phyloP scores from a whole-genome alignment of 2,888 invertebrate genomes.

The Thereva unica region DNA sequence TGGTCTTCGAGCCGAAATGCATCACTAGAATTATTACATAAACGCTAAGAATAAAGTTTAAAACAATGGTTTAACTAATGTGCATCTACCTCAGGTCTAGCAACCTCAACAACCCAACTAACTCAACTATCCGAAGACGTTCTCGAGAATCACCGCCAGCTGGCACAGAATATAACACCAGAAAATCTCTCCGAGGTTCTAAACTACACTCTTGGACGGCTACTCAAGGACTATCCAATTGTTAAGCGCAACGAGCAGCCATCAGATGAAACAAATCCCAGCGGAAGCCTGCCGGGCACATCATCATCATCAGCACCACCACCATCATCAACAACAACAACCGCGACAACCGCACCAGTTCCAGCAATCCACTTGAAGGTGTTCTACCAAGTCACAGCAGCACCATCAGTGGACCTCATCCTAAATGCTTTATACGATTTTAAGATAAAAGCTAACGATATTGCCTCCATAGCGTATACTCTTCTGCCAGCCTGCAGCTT shows the following conservation, averaged over 20 bases:
- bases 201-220: slow-evolving; percentile 61
- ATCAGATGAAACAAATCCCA: slow-evolving; percentile 49
- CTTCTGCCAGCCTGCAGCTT: slow-evolving; percentile 79
- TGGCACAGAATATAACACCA: slow-evolving; percentile 57
- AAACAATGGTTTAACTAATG: not conserved
- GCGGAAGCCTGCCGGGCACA: slow-evolving; percentile 56
- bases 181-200: slow-evolving; percentile 63
- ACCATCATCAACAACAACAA: slow-evolving; percentile 41
- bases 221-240: slow-evolving; percentile 60
- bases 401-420: slow-evolving; percentile 59
- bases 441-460: slow-evolving; percentile 60
- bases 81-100: slow-evolving; percentile 49
- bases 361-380: slow-evolving; percentile 76
- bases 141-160: slow-evolving; percentile 51
- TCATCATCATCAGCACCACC: slow-evolving; percentile 55
- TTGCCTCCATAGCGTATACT: slow-evolving; percentile 68
- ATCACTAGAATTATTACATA: too few species aligned
- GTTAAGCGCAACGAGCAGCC: slow-evolving; percentile 46
- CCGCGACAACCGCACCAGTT: slow-evolving; percentile 41
- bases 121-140: slow-evolving; percentile 58
- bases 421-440: slow-evolving; percentile 57
- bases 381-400: slow-evolving; percentile 72
- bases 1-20: too few species aligned
- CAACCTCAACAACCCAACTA: slow-evolving; percentile 57
- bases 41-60: not conserved